Evolutionary conservation across 2,113 vertebrate genomes (phyloP), one percentile per base, ranked within the genome.

Genomic region (Manacus vitellinus): DNA sequence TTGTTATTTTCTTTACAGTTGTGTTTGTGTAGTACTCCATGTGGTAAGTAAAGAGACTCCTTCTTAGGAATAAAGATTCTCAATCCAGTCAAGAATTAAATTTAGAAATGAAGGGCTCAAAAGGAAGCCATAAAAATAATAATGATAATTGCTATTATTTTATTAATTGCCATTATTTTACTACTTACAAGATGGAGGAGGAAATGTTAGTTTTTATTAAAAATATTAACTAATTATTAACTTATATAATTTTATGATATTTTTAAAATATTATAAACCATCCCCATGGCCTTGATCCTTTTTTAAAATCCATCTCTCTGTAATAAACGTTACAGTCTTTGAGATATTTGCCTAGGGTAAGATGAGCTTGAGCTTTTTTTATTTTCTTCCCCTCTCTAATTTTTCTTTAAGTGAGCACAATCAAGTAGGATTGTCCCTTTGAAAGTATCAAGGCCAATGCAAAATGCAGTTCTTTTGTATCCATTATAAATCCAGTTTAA

Each of bases 401-500:
- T 93, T 92, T 94, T 75, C 49, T 85, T 73, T 31, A 65, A 88
- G 79, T 47, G 39, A 86, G 44, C 43, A 77, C 43, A 79, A 49
- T 85, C 70, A 73, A 71, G n/a, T 37, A 59, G 88, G 61, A 75
- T 66, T 80, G 56, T 81, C 39, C n/a, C 88, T 79, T 23, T 68
- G 56, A 81, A 93, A 86, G 61, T 65, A 86, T 59, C 47, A 30
- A 77, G 75, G 71, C 81, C 33, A 49, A 61, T 47, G 56, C 8
- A 4, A 92, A 89, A 76, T 51, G 47, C 39, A 90, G 83, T 78
- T 94, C 54, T 91, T 92, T 30, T 84, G 66, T 81, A 86, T 75
- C 76, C 61, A 25, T 63, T 61, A 89, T 84, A 92, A 91, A 88
- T 84, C 43, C 72, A 72, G 28, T 92, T 87, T 93, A 92, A 91